Evolutionary conservation across 30 jellyfish, hydroid and myxozoan species (phyloP).

Genomic region (Morbakka virulenta): DNA sequence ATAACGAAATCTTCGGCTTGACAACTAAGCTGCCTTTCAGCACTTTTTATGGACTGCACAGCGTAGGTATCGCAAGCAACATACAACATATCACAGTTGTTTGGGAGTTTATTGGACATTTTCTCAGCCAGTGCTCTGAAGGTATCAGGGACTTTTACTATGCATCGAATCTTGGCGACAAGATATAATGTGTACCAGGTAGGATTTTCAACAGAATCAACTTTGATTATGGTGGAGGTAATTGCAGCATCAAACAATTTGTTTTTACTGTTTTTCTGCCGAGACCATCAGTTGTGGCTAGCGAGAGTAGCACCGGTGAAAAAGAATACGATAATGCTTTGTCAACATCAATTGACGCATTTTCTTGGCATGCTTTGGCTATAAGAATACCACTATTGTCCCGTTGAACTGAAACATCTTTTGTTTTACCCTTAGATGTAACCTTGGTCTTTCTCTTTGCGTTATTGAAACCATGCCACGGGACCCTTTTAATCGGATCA

Average conservation of each 20-base stretch:
- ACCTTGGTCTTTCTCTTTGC: not conserved
- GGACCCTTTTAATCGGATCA: constrained; percentile 14
- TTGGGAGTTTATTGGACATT: constrained; percentile 13
- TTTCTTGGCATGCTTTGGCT: constrained; percentile 29
- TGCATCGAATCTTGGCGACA: constrained; percentile 23
- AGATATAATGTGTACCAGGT: constrained; percentile 1
- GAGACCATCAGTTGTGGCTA: constrained; percentile 26
- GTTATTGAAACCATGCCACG: constrained; percentile 3
- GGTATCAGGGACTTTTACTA: constrained; percentile 4
- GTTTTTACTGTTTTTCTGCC: constrained; percentile 37
- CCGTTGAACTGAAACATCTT: constrained; percentile 1
- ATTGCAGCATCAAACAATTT: constrained; percentile 14
- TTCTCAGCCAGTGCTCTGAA: constrained; percentile 3
- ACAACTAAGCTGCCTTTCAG: constrained; percentile 15
- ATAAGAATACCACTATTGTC: constrained; percentile 5
- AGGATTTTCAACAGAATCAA: not conserved
- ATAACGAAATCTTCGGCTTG: constrained; percentile 24
- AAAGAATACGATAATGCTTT: constrained; percentile 26
- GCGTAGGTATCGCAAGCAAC: constrained; percentile 41
- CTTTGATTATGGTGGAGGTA: not conserved
- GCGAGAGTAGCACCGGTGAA: constrained; percentile 37
- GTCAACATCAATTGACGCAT: constrained; percentile 12
- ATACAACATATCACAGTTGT: not conserved
- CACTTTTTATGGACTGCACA: constrained; percentile 14
- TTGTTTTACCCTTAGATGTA: constrained; percentile 6